These are phyloP conservation scores for Pimpla rufipes DNA, from an alignment of 2,888 invertebrate genomes.

Conservation along the genomic window DNA sequence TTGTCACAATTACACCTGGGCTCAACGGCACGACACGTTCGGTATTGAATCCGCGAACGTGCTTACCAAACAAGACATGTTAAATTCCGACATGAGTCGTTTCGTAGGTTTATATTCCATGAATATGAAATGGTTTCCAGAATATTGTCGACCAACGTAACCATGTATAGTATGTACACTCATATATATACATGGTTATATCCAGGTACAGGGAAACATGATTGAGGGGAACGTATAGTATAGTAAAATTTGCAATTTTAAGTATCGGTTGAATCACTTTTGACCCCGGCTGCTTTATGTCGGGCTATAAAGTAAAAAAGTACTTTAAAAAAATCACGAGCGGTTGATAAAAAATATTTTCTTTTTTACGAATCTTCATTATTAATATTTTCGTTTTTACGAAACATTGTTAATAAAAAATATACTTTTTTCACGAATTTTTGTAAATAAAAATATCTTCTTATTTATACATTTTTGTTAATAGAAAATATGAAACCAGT, in stretches of 20 bases:
- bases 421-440: no score
- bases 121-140: conserved; percentile 53
- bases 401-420: no score
- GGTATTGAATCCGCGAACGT: conserved; percentile 54
- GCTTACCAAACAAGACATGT: conserved; percentile 27
- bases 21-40: conserved; percentile 21
- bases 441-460: no score
- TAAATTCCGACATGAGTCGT: conserved; percentile 17
- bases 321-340: no score
- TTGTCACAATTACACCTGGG: neutral
- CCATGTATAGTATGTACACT: neutral
- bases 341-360: no score
- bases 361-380: no score
- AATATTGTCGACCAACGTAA: conserved; percentile 32
- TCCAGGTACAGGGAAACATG: neutral
- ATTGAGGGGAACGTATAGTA: neutral
- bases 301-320: no score
- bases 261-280: neutral
- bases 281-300: no score
- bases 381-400: no score
- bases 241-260: neutral
- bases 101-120: conserved; percentile 19
- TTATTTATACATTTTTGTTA: no score
- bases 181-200: no score
- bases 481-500: no score